Percentiles rank a stretch among this genome's conserved stretches.
These are phyloP conservation scores for Cryptosula pallasiana DNA, from an alignment of 2,888 invertebrate genomes.

Conservation along the genomic window DNA sequence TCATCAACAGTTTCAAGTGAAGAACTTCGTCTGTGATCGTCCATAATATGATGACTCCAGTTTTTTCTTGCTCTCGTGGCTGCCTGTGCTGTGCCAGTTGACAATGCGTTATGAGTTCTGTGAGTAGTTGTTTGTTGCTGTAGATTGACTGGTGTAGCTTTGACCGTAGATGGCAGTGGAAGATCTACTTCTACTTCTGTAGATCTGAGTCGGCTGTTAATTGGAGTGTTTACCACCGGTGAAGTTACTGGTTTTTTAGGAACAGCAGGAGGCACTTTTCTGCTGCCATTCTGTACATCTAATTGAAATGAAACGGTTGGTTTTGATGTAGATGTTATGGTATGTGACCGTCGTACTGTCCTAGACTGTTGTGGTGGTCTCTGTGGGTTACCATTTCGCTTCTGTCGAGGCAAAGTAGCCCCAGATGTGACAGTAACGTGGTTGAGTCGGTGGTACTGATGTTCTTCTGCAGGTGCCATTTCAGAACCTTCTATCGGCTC, in stretches of 20 bases:
- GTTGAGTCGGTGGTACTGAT: background rate
- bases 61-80: background rate
- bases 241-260: background rate
- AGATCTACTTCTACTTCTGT: too few species aligned
- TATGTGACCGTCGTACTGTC: background rate
- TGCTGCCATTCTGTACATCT: too few species aligned
- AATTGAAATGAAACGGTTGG: background rate
- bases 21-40: background rate
- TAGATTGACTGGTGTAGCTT: too few species aligned
- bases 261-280: background rate
- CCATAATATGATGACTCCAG: background rate
- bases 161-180: too few species aligned
- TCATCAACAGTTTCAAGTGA: slow-evolving; percentile 6
- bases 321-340: background rate
- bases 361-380: background rate
- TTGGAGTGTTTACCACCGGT: too few species aligned
- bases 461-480: background rate
- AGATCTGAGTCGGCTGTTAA: too few species aligned
- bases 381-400: too few species aligned
- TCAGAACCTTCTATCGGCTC: background rate
- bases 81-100: too few species aligned
- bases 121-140: too few species aligned
- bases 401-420: too few species aligned
- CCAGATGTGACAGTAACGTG: background rate
- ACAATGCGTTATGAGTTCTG: background rate